These are phyloP conservation scores for Botia kubotai DNA, from an alignment of 2,797 vertebrate species.

Conservation along the genomic window DNA sequence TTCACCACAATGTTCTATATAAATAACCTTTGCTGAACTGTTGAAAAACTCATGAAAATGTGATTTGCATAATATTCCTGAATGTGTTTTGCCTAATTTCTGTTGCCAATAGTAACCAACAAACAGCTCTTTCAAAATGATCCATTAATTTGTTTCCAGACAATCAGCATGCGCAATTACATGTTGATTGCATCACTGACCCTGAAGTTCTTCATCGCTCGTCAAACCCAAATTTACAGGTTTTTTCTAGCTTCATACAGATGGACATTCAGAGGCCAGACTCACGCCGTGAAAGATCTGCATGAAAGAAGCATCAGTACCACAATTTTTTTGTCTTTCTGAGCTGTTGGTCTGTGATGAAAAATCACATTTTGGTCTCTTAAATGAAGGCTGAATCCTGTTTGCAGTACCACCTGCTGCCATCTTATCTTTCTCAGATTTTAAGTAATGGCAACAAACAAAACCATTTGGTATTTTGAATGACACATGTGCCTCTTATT, in stretches of 20 bases:
- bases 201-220: conserved; percentile 7
- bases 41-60: background rate
- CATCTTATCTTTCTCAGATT: conserved; percentile 22
- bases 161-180: conserved; percentile 30
- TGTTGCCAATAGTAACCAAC: background rate
- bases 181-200: conserved; percentile 37
- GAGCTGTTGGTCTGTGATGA: background rate
- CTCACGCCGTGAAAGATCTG: conserved; percentile 26
- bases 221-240: background rate
- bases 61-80: background rate
- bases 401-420: conserved; percentile 36
- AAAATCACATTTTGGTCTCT: conserved; percentile 3
- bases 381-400: conserved; percentile 21
- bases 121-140: background rate
- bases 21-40: background rate
- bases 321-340: background rate
- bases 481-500: conserved; percentile 26
- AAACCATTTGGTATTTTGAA: background rate
- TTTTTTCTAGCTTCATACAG: conserved; percentile 23
- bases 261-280: conserved; percentile 37
- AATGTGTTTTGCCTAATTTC: conserved; percentile 18
- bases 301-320: background rate
- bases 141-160: conserved; percentile 23
- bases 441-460: conserved; percentile 25
- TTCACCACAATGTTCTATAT: background rate